phyloP scores from a whole-genome alignment of 2,113 vertebrate genomes.

The Hyperopisus bebe region DNA sequence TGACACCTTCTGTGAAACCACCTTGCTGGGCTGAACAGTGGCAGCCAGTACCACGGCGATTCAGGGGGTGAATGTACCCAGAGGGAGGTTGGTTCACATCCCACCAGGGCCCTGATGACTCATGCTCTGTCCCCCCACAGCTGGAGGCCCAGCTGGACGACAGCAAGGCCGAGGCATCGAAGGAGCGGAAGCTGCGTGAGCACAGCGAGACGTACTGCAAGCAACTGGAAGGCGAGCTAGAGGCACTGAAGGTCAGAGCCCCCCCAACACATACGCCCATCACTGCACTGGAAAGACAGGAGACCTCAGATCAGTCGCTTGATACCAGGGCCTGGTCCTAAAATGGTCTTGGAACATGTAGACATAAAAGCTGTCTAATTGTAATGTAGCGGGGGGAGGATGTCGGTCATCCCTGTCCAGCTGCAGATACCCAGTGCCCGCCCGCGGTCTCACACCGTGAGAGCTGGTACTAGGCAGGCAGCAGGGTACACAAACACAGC shows the following conservation, averaged over 20 bases:
- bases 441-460: background rate
- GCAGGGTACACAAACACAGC: too few species aligned
- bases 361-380: background rate
- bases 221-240: conserved; percentile 84
- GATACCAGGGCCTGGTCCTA: background rate
- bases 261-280: background rate
- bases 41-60: background rate
- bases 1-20: too few species aligned
- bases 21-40: background rate
- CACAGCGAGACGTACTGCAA: conserved; percentile 85
- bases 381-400: background rate
- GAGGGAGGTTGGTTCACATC: background rate
- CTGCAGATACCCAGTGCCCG: background rate
- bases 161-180: conserved; percentile 75
- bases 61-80: background rate
- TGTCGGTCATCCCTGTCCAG: background rate
- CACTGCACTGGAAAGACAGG: background rate
- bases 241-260: conserved; percentile 76
- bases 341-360: background rate
- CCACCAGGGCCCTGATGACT: background rate
- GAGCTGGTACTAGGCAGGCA: background rate
- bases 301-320: background rate
- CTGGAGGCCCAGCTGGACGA: conserved; percentile 87
- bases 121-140: conserved; percentile 48
- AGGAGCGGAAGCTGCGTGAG: conserved; percentile 87